Evolutionary conservation across 2,888 invertebrate genomes (phyloP).

Genomic region (Tribolium freemani): DNA sequence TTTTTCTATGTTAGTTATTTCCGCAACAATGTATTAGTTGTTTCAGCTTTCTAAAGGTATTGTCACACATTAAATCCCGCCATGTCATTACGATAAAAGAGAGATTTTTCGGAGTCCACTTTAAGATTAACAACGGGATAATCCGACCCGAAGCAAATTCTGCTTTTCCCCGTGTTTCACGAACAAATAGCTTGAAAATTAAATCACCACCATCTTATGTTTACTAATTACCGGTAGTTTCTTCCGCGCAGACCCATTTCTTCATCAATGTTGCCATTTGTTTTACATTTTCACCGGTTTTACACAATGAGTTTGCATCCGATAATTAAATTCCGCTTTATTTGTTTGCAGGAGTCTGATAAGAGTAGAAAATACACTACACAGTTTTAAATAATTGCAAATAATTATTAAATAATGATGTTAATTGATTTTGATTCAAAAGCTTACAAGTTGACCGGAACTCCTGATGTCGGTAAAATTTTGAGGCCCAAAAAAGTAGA

Average conservation of each 20-base stretch:
- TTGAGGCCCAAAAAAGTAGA: too few relatives aligned
- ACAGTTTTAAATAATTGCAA: too few relatives aligned
- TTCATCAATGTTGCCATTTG: neutral
- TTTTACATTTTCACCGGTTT: neutral
- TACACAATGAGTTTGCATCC: neutral
- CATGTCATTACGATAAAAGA: slow-evolving; percentile 1
- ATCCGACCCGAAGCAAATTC: neutral
- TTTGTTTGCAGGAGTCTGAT: neutral
- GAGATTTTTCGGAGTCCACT: slow-evolving; percentile 17
- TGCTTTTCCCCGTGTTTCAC: neutral
- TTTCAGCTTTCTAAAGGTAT: neutral
- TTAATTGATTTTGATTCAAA: too few relatives aligned
- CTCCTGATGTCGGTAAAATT: too few relatives aligned
- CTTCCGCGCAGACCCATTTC: neutral
- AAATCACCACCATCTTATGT: slow-evolving; percentile 22
- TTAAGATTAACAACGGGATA: slow-evolving; percentile 22
- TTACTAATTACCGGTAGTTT: slow-evolving; percentile 17
- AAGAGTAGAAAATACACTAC: too few relatives aligned
- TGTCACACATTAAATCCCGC: neutral
- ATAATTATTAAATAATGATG: too few relatives aligned
- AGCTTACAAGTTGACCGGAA: too few relatives aligned
- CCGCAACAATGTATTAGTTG: neutral
- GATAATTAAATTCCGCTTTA: neutral
- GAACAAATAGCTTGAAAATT: slow-evolving; percentile 8
- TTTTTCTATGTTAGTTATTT: neutral